phyloP scores from a whole-genome alignment of 2,797 vertebrate genomes.

The Odontamblyopus lacepedii region DNA sequence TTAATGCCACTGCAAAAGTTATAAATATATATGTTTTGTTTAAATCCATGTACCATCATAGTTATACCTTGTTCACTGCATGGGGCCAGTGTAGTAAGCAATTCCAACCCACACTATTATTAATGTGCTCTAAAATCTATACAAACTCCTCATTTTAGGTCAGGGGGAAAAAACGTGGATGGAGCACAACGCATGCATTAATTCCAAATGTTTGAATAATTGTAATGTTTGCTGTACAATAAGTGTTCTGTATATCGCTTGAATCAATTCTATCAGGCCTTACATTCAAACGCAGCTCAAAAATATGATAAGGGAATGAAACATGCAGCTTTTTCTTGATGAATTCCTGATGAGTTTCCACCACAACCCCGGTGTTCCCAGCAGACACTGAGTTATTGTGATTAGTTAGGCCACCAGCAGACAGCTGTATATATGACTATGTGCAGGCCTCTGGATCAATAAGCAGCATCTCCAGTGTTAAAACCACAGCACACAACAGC shows the following conservation, averaged over 20 bases:
- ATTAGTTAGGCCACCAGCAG: conserved; percentile 57
- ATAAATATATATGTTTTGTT: no score
- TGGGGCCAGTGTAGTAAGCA: no score
- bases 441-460: conserved; percentile 67
- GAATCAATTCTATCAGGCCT: not conserved
- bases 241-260: not conserved
- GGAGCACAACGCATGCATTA: no score
- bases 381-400: conserved; percentile 60
- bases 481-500: conserved; percentile 42
- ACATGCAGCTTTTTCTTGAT: conserved; percentile 31
- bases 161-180: no score
- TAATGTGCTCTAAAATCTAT: no score
- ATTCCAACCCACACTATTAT: no score
- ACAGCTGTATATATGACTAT: conserved; percentile 60
- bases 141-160: no score
- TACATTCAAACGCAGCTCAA: not conserved
- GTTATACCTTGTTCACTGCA: no score
- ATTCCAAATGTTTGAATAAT: no score
- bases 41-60: no score
- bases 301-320: not conserved
- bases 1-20: no score
- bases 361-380: conserved; percentile 59
- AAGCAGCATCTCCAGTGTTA: conserved; percentile 44
- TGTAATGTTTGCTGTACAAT: not conserved
- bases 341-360: conserved; percentile 34